These are phyloP conservation scores for Pseudopleuronectes americanus DNA, from an alignment of 2,797 vertebrate genomes.

Conservation along the genomic window DNA sequence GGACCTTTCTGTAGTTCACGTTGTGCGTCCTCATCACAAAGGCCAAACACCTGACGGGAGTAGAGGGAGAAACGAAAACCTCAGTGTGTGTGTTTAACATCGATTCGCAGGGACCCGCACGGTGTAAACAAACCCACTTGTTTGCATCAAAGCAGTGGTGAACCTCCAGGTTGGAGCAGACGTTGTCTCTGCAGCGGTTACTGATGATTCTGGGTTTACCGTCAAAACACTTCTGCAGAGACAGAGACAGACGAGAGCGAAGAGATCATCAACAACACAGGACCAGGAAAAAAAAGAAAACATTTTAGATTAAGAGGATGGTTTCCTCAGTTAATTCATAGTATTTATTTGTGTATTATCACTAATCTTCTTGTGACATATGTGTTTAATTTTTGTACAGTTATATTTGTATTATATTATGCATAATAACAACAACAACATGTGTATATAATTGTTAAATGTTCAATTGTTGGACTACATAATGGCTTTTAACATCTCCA, in stretches of 20 bases:
- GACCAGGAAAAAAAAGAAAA: too few species aligned
- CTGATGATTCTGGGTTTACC: constrained; percentile 94
- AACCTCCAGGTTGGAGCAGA: constrained; percentile 89
- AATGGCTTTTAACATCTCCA: too few species aligned
- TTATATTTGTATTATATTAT: too few species aligned
- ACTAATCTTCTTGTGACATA: too few species aligned
- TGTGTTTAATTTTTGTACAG: too few species aligned
- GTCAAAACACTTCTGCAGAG: constrained; percentile 91
- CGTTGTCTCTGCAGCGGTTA: constrained; percentile 87
- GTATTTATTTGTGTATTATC: too few species aligned
- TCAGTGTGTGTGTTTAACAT: background rate
- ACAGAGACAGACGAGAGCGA: background rate
- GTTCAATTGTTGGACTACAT: too few species aligned
- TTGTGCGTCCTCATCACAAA: constrained; percentile 88
- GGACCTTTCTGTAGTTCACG: constrained; percentile 92
- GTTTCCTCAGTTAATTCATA: too few species aligned
- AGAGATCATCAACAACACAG: too few species aligned
- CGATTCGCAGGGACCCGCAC: background rate
- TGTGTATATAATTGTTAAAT: too few species aligned
- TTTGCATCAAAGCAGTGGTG: constrained; percentile 91
- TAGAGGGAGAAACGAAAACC: background rate
- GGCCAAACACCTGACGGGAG: constrained; percentile 88
- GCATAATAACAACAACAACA: too few species aligned
- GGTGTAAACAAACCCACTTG: constrained; percentile 85
- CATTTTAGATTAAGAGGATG: too few species aligned